Evolutionary conservation across 2,888 invertebrate species (phyloP), one percentile per base, ranked within the genome.

Genomic region (Xestoiulus laeticollis): DNA sequence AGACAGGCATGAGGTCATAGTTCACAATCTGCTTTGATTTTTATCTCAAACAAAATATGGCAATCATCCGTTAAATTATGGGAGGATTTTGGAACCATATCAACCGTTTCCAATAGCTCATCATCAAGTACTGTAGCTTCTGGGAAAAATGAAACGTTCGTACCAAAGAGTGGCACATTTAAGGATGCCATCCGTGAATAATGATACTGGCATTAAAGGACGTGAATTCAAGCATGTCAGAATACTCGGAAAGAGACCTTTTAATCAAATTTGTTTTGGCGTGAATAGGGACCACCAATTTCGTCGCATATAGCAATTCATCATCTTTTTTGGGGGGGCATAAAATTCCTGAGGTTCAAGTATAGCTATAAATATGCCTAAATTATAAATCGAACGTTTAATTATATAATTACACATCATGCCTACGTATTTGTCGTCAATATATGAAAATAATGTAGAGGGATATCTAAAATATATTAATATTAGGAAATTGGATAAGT

Each of bases 261-360:
- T 53, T 53, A 53, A 53, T 53, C n/a, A 53, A 53, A 53, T 53
- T 53, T 53, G 53, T n/a, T 53, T 53, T n/a, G n/a, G 53, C 53
- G 53, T 19, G 53, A n/a, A 53, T 53, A 53, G 53, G 53, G 53
- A 53, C 19, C 19, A 53, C 19, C 53, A 53, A 53, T 53, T 53
- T 53, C n/a, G 53, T n/a, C 19, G 19, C 19, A 53, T n/a, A 1
- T 53, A 53, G 53, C 53, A 53, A 53, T 53, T 53, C 53, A 53
- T 53, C 53, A 53, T 53, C 53, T n/a, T 19, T n/a, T n/a, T n/a
- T 38, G 38, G n/a, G 16, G n/a, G 53, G 2, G 1, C n/a, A 53
- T n/a, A 53, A 16, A n/a, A n/a, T n/a, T 53, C 5, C 19, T n/a
- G n/a, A n/a, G 19, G 19, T 53, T 53, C 53, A 53, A 53, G 5